phyloP scores from a whole-genome alignment of 2,888 invertebrate species.

The Thereva unica region DNA sequence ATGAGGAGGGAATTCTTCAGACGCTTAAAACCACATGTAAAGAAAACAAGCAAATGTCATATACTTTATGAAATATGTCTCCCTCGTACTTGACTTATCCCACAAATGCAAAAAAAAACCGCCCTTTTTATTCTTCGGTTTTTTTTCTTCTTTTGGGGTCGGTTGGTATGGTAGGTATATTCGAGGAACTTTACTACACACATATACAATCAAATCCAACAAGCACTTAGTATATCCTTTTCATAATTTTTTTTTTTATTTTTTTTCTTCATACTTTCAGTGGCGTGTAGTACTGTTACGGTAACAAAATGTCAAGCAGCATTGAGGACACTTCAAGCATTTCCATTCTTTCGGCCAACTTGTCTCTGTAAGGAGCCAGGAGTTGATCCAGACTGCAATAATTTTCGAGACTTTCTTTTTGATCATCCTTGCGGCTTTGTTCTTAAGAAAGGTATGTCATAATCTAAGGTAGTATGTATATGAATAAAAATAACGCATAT shows the following conservation, averaged over 20 bases:
- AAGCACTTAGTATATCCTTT: constrained; percentile 20
- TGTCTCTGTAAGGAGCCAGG: constrained; percentile 89
- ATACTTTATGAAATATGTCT: too few species aligned
- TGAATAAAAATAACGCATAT: constrained; percentile 10
- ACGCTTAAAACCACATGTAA: too few species aligned
- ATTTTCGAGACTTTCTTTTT: constrained; percentile 89
- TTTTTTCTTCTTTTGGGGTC: neutral
- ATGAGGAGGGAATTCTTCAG: too few species aligned
- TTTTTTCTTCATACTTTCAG: constrained; percentile 62
- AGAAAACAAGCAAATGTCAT: too few species aligned
- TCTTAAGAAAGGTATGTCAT: constrained; percentile 78
- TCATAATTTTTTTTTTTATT: constrained; percentile 30
- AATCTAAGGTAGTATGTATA: constrained; percentile 13
- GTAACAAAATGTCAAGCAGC: constrained; percentile 93
- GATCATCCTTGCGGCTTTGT: constrained; percentile 93
- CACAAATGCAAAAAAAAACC: too few species aligned
- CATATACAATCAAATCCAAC: constrained; percentile 6
- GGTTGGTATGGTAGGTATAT: constrained; percentile 5
- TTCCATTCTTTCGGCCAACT: constrained; percentile 91
- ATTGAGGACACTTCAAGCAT: constrained; percentile 83
- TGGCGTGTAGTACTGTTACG: constrained; percentile 90
- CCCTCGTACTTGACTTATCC: too few species aligned
- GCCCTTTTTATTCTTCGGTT: neutral
- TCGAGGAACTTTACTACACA: constrained; percentile 1
- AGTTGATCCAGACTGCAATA: constrained; percentile 90